Percentiles rank a stretch among this genome's conserved stretches.
These are phyloP conservation scores for Aleadryas rufinucha DNA, from an alignment of 2,113 vertebrate species.

Conservation along the genomic window DNA sequence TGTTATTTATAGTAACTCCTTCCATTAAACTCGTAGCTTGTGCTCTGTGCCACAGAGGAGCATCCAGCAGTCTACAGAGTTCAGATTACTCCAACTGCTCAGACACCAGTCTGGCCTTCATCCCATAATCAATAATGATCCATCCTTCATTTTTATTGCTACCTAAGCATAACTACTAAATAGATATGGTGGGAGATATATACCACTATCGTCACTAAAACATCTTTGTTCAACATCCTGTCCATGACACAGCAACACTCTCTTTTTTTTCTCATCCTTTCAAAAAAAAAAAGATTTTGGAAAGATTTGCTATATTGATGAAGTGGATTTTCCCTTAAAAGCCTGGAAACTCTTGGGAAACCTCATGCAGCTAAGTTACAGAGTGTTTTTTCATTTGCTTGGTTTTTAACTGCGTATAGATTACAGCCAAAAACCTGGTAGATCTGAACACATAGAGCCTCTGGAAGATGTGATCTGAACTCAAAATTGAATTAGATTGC, in stretches of 20 bases:
- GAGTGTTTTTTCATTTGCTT: not conserved
- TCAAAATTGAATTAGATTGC: not conserved
- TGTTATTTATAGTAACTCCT: constrained; percentile 16
- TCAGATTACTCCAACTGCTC: constrained; percentile 12
- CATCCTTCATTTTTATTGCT: constrained; percentile 45
- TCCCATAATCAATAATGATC: constrained; percentile 38
- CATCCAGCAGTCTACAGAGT: not conserved
- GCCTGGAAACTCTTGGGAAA: not conserved
- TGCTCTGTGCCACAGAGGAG: not conserved
- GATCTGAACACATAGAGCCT: not conserved
- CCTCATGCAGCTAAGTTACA: not conserved
- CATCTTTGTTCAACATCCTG: not conserved
- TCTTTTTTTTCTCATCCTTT: not conserved
- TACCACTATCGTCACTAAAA: not conserved
- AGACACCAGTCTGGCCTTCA: constrained; percentile 29
- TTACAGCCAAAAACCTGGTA: not conserved
- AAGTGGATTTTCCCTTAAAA: constrained; percentile 5
- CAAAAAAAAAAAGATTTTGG: not conserved
- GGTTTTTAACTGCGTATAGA: not conserved
- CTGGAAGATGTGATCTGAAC: not conserved
- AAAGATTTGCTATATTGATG: not conserved
- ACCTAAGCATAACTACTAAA: constrained; percentile 5
- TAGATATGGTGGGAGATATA: not conserved
- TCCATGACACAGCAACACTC: not conserved
- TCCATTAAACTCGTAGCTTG: not conserved